Evolutionary conservation across 2,113 vertebrate species (phyloP).

Genomic region (Arizona elegans): DNA sequence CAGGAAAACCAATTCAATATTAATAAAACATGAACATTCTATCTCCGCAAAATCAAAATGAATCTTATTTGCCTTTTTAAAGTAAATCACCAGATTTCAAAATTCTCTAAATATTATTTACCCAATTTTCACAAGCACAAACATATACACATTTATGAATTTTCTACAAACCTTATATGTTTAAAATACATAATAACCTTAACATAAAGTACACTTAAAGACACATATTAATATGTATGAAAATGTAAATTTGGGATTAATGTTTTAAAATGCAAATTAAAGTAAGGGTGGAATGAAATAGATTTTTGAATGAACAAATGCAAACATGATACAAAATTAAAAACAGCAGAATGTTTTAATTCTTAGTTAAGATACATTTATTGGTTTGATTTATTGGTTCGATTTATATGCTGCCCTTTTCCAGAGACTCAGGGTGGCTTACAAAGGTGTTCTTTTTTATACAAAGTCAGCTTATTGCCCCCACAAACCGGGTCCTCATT

Average conservation of each 20-base stretch:
- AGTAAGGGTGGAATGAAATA: not conserved
- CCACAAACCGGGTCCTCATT: too few relatives aligned
- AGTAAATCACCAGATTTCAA: not conserved
- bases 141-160: not conserved
- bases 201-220: not conserved
- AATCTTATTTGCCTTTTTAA: not conserved
- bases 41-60: not conserved
- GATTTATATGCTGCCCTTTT: too few relatives aligned
- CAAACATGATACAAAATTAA: not conserved
- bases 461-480: too few relatives aligned
- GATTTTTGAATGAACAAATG: not conserved
- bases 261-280: not conserved
- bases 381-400: too few relatives aligned
- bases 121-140: not conserved
- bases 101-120: not conserved
- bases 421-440: too few relatives aligned
- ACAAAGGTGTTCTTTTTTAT: too few relatives aligned
- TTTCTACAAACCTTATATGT: not conserved
- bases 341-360: not conserved
- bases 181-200: not conserved
- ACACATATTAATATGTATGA: not conserved
- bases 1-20: not conserved
- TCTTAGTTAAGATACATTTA: not conserved
- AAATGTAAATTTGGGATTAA: not conserved
- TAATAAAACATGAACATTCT: not conserved